A percentile compares a stretch with the other conserved stretches of the same genome.
These are phyloP conservation scores for Blomia tropicalis DNA, from an alignment of 2,888 invertebrate genomes.

Conservation along the genomic window DNA sequence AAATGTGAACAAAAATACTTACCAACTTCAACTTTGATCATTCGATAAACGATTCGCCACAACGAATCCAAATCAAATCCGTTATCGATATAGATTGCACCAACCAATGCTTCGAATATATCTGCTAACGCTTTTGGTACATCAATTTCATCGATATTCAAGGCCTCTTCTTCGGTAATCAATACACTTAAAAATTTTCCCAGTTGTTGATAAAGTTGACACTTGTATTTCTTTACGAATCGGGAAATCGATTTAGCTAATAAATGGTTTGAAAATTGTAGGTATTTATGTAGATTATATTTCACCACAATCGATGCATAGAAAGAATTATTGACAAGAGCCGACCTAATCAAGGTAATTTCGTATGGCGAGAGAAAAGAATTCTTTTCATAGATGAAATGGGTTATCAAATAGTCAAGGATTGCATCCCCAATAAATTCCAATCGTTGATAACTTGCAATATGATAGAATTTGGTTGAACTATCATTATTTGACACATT, in stretches of 20 bases:
- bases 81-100: conserved; percentile 74
- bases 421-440: conserved; percentile 86
- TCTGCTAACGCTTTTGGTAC: conserved; percentile 85
- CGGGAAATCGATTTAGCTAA: conserved; percentile 44
- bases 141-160: conserved; percentile 46
- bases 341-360: conserved; percentile 79
- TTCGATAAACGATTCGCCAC: conserved; percentile 49
- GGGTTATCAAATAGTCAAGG: conserved; percentile 71
- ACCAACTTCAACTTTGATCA: conserved; percentile 27
- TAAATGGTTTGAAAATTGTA: conserved; percentile 42
- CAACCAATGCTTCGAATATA: conserved; percentile 75
- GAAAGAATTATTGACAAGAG: conserved; percentile 87
- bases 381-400: conserved; percentile 56
- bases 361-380: conserved; percentile 57
- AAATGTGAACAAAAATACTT: conserved; percentile 10
- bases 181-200: conserved; percentile 39
- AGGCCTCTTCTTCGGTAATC: conserved; percentile 40
- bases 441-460: conserved; percentile 37
- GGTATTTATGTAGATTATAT: conserved; percentile 61
- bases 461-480: neutral
- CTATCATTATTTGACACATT: neutral
- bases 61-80: conserved; percentile 52
- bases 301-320: conserved; percentile 77
- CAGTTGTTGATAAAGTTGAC: conserved; percentile 23
- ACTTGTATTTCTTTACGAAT: conserved; percentile 41